Base-by-base conservation (phyloP, 2,888 invertebrate genomes). In the Phalangium opilio region DNA sequence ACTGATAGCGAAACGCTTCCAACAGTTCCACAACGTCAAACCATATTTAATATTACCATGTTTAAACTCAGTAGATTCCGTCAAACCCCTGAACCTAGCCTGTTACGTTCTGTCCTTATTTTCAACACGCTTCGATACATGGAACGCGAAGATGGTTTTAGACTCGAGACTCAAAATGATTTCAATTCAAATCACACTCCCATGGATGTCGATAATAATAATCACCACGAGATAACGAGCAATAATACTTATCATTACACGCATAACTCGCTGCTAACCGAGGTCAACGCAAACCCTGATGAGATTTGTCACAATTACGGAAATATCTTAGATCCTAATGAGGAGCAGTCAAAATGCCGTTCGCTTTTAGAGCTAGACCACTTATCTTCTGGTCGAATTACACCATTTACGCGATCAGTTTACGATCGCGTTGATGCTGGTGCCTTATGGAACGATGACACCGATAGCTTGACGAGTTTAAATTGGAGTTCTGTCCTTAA, bases 401-500 rank as follows among this genome's bases (percentile, higher is more conserved):
- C 57, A 12, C 55, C 55, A 18, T 55, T 53, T 45, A 43, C 45
- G 11, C 44, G 53, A 41, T 47, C 51, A 47, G 33, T 45, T 17
- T 53, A 44, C 27, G 52, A 52, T 14, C 45, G 50, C 17, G 42
- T 40, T 20, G 52, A 53, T 43, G 44, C 45, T 17, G 48, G 51
- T 54, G 54, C 53, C 53, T 55, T 52, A 48, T 55, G 53, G 54
- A 53, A 49, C 38, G 55, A 56, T 12, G 71, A 70, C 53, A 76
- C 77, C 51, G 78, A 80, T 58, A 73, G 75, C 62, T 78, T 77
- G 62, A 76, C 83, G 58, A 77, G 82, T 60, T 86, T 87, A 67
- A 86, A 86, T 70, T 87, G 87, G 87, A 83, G 86, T 65, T 85
- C 85, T 44, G 86, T 87, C 60, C 74, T 87, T 55, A 84, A 83